A percentile compares a stretch with the other conserved stretches of the same genome.
Conservation (phyloP, 2,797 vertebrate species). For the Pseudomugil tenellus region DNA sequence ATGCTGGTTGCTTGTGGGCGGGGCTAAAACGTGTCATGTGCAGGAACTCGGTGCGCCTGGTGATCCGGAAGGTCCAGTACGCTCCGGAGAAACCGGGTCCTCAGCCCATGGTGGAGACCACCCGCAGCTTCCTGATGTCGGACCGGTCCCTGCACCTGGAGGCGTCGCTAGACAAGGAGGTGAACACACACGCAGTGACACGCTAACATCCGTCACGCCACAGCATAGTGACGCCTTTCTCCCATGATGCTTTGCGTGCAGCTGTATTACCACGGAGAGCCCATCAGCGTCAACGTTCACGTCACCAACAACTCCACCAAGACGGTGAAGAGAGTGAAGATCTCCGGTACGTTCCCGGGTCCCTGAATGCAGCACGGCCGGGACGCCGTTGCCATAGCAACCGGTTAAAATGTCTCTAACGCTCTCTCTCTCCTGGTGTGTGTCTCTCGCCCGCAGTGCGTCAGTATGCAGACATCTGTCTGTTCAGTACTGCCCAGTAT, state of each 20-base stretch:
- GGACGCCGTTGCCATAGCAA: no score
- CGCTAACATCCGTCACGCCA: neutral
- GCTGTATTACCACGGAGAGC: slow-evolving; percentile 97
- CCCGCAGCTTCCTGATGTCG: slow-evolving; percentile 96
- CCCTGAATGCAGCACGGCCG: no score
- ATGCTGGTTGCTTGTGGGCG: neutral
- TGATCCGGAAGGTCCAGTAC: slow-evolving; percentile 97
- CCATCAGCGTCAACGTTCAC: slow-evolving; percentile 96
- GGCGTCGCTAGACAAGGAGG: slow-evolving; percentile 96
- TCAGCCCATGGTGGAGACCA: slow-evolving; percentile 96
- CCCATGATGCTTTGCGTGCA: slow-evolving; percentile 63
- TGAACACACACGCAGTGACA: slow-evolving; percentile 52
- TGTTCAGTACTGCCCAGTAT: slow-evolving; percentile 97
- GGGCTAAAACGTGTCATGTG: neutral
- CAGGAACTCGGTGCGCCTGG: slow-evolving; percentile 95
- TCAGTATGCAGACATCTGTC: slow-evolving; percentile 96
- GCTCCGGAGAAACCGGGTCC: slow-evolving; percentile 94
- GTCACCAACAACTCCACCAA: slow-evolving; percentile 99
- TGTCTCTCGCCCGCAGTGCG: slow-evolving; percentile 82
- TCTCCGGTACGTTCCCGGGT: slow-evolving; percentile 85
- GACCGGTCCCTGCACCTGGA: slow-evolving; percentile 95
- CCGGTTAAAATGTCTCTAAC: no score
- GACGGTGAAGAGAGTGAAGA: slow-evolving; percentile 96
- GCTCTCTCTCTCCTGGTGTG: no score
- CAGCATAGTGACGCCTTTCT: neutral